phyloP scores from a whole-genome alignment of 2,888 invertebrate genomes.

The Punctoribates punctum region DNA sequence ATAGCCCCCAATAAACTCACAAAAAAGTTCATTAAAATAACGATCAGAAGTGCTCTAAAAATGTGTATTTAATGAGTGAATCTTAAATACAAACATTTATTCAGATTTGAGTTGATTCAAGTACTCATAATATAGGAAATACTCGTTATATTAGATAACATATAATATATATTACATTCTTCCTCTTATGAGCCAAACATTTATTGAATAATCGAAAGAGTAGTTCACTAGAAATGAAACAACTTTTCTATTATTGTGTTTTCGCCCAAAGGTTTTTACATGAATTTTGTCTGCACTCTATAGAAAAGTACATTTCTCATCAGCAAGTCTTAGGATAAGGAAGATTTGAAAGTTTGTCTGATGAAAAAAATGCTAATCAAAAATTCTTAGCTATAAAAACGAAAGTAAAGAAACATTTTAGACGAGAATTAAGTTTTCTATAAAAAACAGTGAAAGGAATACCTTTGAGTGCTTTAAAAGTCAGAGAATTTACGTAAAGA shows the following conservation, averaged over 20 bases:
- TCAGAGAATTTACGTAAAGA: neutral
- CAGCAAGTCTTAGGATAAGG: no score
- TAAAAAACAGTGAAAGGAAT: neutral
- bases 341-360: neutral
- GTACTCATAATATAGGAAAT: no score
- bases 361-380: conserved; percentile 1
- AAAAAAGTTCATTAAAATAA: conserved; percentile 23
- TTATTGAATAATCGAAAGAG: conserved; percentile 2
- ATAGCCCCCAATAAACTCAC: no score
- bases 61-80: conserved; percentile 1
- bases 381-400: neutral
- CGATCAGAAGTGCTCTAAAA: neutral
- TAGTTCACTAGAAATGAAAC: neutral
- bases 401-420: neutral
- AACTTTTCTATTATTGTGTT: neutral
- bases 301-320: neutral
- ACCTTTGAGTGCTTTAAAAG: conserved; percentile 20
- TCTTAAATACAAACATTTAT: neutral
- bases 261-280: conserved; percentile 4
- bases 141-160: no score
- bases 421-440: neutral
- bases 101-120: neutral
- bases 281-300: neutral
- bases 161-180: no score
- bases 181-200: neutral